Base-by-base conservation (phyloP, 2,113 vertebrate genomes). In the Chloropsis cyanopogon region DNA sequence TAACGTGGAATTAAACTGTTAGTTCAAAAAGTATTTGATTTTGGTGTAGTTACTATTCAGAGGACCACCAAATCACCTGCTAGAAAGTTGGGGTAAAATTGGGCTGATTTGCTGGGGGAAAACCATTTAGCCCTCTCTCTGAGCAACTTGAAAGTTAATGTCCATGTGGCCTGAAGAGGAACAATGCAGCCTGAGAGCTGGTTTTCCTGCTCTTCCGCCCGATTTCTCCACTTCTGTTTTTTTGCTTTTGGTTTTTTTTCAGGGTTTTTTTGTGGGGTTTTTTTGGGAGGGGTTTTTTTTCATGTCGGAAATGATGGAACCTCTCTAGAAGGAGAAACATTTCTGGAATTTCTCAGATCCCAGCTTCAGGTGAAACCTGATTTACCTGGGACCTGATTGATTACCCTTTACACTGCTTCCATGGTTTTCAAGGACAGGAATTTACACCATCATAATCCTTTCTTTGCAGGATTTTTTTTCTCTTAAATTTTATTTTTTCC, bases 321-420 rank as follows among this genome's bases (percentile, higher is more conserved):
- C 18, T 72, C 57, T 94, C 15, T 50, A 47, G 44, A 69, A 89
- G 59, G 21, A 80, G 39, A 92, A 35, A 46, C 12, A 12, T 53
- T 94, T 92, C 78, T 89, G 70, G 20, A 18, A 10, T 72, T 49
- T 88, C 66, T 88, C n/a, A 24, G 63, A 37, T 88, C 15, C 56
- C 60, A 49, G 35, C 46, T 87, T 80, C 71, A 53, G 52, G 65
- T 41, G 33, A 88, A 89, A 76, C 14, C 35, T 86, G 33, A 64
- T 37, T 37, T 37, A 37, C 37, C 37, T 46, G 35, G 44, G 28
- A 60, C 39, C 35, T 57, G 41, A 39, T 6, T 57, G 52, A 52
- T 59, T 79, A 54, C 41, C 49, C 64, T 89, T 85, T 71, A 39
- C 24, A 42, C 77, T 73, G 68, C 57, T 79, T 86, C 46, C 3